Conservation (phyloP, 2,888 invertebrate genomes). For the Drepana falcataria region DNA sequence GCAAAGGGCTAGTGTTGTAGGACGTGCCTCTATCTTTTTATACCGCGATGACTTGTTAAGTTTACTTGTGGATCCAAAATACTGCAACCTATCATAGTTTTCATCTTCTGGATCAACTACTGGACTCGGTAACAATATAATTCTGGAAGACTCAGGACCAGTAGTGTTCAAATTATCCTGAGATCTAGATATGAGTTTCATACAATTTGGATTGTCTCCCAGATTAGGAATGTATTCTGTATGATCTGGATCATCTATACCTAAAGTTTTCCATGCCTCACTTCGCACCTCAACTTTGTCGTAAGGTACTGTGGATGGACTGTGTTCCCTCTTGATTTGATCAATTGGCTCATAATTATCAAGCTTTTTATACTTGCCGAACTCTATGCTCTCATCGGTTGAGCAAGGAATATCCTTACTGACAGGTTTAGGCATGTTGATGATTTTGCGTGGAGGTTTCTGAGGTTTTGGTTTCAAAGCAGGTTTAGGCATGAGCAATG, state of each 20-base stretch:
- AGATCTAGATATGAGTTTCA: slow-evolving; percentile 73
- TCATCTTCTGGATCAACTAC: slow-evolving; percentile 74
- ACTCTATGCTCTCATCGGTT: slow-evolving; percentile 66
- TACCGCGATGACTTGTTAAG: slow-evolving; percentile 81
- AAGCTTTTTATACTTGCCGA: slow-evolving; percentile 74
- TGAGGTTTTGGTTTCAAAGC: slow-evolving; percentile 80
- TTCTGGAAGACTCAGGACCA: slow-evolving; percentile 73
- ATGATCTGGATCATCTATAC: slow-evolving; percentile 85
- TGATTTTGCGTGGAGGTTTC: slow-evolving; percentile 81
- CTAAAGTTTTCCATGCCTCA: slow-evolving; percentile 90
- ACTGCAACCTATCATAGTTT: slow-evolving; percentile 89
- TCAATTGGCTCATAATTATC: slow-evolving; percentile 74
- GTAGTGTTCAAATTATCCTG: slow-evolving; percentile 67
- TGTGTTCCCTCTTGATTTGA: slow-evolving; percentile 67
- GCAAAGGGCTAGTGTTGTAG: slow-evolving; percentile 70
- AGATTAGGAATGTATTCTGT: slow-evolving; percentile 79
- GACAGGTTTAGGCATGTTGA: slow-evolving; percentile 58
- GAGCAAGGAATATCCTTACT: slow-evolving; percentile 56
- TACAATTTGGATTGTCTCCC: slow-evolving; percentile 65
- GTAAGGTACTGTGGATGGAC: slow-evolving; percentile 77
- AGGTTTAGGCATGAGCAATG: slow-evolving; percentile 75
- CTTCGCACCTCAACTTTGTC: slow-evolving; percentile 87
- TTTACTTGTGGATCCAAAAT: slow-evolving; percentile 87
- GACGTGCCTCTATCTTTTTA: slow-evolving; percentile 83
- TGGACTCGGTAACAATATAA: slow-evolving; percentile 74